These are phyloP conservation scores for Menidia beryllina DNA, from an alignment of 2,113 vertebrate species.

Conservation along the genomic window DNA sequence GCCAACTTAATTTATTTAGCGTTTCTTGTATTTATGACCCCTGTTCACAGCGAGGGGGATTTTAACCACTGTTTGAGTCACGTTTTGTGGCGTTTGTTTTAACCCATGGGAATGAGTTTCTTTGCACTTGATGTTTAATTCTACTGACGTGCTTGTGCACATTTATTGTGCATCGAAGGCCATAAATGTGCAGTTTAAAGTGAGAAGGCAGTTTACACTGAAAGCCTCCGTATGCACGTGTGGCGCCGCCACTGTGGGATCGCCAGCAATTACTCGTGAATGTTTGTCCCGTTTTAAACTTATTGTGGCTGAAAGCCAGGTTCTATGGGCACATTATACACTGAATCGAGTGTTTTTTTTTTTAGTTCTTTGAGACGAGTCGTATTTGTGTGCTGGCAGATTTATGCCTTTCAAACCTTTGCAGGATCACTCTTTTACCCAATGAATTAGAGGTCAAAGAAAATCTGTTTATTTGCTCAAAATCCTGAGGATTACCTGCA, in stretches of 20 bases:
- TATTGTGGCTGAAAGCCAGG: not conserved
- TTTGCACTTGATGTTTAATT: too few species aligned
- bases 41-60: not conserved
- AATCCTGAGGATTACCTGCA: constrained; percentile 43
- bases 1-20: constrained; percentile 1
- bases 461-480: constrained; percentile 39
- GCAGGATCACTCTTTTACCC: constrained; percentile 36
- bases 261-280: not conserved
- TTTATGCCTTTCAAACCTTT: not conserved
- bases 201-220: constrained; percentile 10
- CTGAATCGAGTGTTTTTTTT: constrained; percentile 1
- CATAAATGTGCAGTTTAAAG: not conserved
- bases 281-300: not conserved
- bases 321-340: not conserved
- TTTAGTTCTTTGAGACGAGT: not conserved
- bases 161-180: not conserved
- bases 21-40: constrained; percentile 1
- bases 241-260: not conserved
- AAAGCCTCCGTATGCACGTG: not conserved
- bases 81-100: not conserved
- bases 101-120: too few species aligned
- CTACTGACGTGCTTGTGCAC: not conserved
- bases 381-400: constrained; percentile 11
- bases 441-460: constrained; percentile 32
- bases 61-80: not conserved